Base-by-base conservation (phyloP, 1,140 invertebrate genomes). In the Bombus pascuorum region DNA sequence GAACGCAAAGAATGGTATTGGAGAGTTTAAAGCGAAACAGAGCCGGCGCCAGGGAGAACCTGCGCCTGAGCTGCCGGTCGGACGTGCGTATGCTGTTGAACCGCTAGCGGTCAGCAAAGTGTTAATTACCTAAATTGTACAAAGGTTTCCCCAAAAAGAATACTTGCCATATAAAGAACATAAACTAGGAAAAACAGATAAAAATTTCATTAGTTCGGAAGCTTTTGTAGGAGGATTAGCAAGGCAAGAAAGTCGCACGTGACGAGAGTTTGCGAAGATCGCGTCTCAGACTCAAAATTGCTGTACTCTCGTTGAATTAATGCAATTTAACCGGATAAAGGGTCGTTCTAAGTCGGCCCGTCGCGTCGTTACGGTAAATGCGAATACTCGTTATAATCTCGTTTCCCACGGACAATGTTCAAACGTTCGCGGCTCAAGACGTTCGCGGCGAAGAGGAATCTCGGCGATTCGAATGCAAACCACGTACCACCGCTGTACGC, bases 351-450 rank as follows among this genome's bases (percentile, higher is more conserved):
- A 57, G 28, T 70, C 32, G 37, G 15, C 42, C 13, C 25, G 4
- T 25, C 34, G 66, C 42, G 71, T 22, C 37, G 72, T 18, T 32
- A 32, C 62, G 25, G 59, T 66, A 53, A 83, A 66, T 72, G 34
- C 81, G 62, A 76, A 15, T 25, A 37, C 34, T 83, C 73, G 81
- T 82, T 82, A 76, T 53, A 68, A 83, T 83, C 73, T 68, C 73
- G 73, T 76, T 83, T 22, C 57, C 4, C 59, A 25, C 34, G 47
- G 70, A 65, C 80, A 47, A 74, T 74, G 53, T 53, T 15, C 12
- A 73, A 42, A 25, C 37, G 70, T 42, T 39, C 79, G 18, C 79
- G 18, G 4, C 6, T 22, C 2, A 34, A 81, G 47, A 22, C 37
- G 34, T 25, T 25, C n/a, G 25, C 22, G 4, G 18, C 2, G 5